phyloP scores from a whole-genome alignment of 2,888 invertebrate genomes.

The Leptinotarsa haldemani region DNA sequence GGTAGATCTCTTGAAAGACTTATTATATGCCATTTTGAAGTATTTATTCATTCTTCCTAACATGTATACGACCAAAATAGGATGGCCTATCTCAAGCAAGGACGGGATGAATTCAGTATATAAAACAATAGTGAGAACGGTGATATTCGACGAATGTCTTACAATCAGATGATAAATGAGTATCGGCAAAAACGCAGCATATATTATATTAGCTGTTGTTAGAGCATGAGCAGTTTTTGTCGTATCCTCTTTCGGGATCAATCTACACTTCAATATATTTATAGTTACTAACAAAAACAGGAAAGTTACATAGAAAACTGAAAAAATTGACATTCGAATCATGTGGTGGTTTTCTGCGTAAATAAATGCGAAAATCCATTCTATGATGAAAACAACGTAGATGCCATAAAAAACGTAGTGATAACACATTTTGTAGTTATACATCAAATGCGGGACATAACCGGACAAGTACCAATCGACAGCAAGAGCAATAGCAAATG shows the following conservation, averaged over 20 bases:
- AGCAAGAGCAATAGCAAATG: slow-evolving; percentile 30
- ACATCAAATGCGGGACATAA: slow-evolving; percentile 24
- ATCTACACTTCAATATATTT: slow-evolving; percentile 31
- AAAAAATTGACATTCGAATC: slow-evolving; percentile 24
- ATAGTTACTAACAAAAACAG: slow-evolving; percentile 27
- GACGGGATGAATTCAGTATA: slow-evolving; percentile 31
- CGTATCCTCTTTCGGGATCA: slow-evolving; percentile 18
- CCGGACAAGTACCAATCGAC: slow-evolving; percentile 38
- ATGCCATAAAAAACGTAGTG: slow-evolving; percentile 24
- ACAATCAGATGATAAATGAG: slow-evolving; percentile 28
- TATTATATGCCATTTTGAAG: slow-evolving; percentile 46
- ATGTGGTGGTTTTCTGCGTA: slow-evolving; percentile 30
- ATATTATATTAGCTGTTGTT: slow-evolving; percentile 34
- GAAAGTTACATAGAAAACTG: slow-evolving; percentile 31
- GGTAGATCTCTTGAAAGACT: slow-evolving; percentile 41
- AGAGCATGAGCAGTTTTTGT: slow-evolving; percentile 33
- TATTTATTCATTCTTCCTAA: slow-evolving; percentile 44
- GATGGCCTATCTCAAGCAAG: slow-evolving; percentile 31
- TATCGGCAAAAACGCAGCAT: slow-evolving; percentile 35
- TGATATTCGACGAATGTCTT: neutral
- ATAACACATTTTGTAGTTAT: slow-evolving; percentile 26
- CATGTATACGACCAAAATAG: slow-evolving; percentile 39
- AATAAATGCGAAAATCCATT: slow-evolving; percentile 32
- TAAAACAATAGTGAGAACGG: slow-evolving; percentile 23
- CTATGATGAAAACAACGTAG: slow-evolving; percentile 27